Base-by-base conservation (phyloP, 2,113 vertebrate genomes). In the Phyllopteryx taeniolatus region DNA sequence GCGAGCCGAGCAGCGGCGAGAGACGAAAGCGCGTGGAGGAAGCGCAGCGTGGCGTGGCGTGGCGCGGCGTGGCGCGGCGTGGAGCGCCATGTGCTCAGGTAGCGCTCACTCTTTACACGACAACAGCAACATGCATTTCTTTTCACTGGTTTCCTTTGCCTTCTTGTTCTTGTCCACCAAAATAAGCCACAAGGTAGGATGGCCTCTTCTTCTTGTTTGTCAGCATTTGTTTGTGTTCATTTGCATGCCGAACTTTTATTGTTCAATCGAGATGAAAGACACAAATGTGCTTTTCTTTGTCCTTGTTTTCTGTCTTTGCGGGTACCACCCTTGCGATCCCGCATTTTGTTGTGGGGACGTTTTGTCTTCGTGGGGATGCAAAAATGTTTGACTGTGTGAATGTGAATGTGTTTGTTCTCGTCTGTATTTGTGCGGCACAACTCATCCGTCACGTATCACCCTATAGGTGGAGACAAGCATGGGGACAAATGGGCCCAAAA, bases 71-170 rank as follows among this genome's bases (percentile, higher is more conserved):
- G 27, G 27, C 27, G 27, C 27, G 27, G 27, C 27, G 27, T 27
- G 27, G 27, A 1, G 27, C 27, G 79, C 87, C 91, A 88, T 90
- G 90, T 89, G 88, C 87, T 90, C 91, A 93, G 92, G 92, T 93
- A 92, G 76, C 87, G 89, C n/a, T 62, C 60, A 20, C 7, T 71
- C 13, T 31, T 63, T 46, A 71, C 9, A 14, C 46, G 19, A 19
- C 17, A n/a, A 47, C 14, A 46, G 15, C 22, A 13, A 39, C 10
- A 22, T 65, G 31, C 31, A 54, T 3, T 66, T 51, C 1, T 56
- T 66, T 66, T 39, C 20, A 42, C 33, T 68, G 17, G 33, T 68
- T 53, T 31, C 39, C 17, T 68, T 53, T 27, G 31, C 9, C 39
- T 65, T 44, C 17, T 64, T 39, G 13, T 17, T 43, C 6, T 39